phyloP scores from a whole-genome alignment of 2,888 invertebrate genomes.

The Himalopsyche anomala region DNA sequence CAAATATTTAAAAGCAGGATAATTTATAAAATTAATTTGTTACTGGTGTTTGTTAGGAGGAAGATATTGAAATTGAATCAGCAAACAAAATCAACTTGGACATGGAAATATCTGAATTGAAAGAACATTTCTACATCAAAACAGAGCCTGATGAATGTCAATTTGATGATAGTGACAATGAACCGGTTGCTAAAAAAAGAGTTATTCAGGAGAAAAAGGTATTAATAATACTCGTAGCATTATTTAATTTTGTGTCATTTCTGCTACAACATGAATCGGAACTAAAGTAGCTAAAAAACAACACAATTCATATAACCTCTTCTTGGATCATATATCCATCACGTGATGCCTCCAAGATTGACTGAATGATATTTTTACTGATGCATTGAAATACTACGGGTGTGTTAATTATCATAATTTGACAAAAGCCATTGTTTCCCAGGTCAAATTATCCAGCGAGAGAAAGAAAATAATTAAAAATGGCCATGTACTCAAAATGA shows the following conservation, averaged over 20 bases:
- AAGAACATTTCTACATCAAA: constrained; percentile 49
- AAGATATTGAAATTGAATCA: constrained; percentile 4
- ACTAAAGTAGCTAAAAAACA: too few species aligned
- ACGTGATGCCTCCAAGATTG: too few species aligned
- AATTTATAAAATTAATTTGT: neutral
- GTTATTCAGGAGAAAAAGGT: constrained; percentile 37
- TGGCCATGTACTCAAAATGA: neutral
- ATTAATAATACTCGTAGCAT: neutral
- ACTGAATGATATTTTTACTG: too few species aligned
- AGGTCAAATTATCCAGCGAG: constrained; percentile 46
- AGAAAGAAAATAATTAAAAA: constrained; percentile 45
- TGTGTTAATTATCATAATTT: neutral
- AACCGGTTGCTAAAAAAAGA: constrained; percentile 54
- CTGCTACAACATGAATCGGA: too few species aligned
- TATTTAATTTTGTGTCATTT: too few species aligned
- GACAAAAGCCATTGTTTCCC: neutral
- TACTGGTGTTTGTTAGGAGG: neutral
- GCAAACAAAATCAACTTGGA: constrained; percentile 42
- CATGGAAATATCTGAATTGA: neutral
- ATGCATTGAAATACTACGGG: too few species aligned
- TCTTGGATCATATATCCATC: too few species aligned
- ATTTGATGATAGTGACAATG: constrained; percentile 56
- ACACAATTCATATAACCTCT: too few species aligned
- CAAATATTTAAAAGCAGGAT: neutral
- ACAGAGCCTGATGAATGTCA: constrained; percentile 52